phyloP scores from a whole-genome alignment of 2,113 vertebrate genomes.

The Helogale parvula region DNA sequence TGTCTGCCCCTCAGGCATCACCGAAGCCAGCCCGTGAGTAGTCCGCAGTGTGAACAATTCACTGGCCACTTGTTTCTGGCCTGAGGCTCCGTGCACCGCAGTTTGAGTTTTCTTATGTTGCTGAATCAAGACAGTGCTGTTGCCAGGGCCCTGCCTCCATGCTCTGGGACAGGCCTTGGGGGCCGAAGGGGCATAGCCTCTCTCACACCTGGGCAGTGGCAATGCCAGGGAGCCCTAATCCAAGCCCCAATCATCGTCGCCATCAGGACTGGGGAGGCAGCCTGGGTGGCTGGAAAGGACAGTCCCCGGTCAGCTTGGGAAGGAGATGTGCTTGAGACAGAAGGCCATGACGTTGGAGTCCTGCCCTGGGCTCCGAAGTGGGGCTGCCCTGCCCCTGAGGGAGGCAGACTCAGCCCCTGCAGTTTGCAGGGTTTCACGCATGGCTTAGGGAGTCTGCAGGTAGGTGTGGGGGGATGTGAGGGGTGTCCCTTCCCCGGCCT shows the following conservation, averaged over 20 bases:
- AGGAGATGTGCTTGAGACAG: neutral
- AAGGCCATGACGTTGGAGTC: neutral
- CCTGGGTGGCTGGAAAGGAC: neutral
- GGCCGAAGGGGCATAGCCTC: accelerated
- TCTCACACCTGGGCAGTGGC: neutral
- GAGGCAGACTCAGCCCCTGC: neutral
- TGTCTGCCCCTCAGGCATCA: accelerated
- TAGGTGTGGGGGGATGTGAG: accelerated
- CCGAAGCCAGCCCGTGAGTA: neutral
- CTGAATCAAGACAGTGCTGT: neutral
- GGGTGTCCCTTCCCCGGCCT: neutral
- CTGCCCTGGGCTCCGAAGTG: neutral
- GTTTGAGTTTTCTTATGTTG: neutral
- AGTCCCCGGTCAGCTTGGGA: neutral
- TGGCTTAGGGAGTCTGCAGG: no score
- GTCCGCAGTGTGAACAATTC: neutral
- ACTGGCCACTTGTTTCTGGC: neutral
- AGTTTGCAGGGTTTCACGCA: no score
- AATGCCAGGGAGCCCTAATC: neutral
- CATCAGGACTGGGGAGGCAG: neutral
- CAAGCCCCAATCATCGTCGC: neutral
- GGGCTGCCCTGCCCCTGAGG: neutral
- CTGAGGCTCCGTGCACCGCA: neutral
- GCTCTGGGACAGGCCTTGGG: neutral
- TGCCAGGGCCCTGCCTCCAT: neutral